These are phyloP conservation scores for Gallinago stenura DNA, from an alignment of 2,797 vertebrate species.

Conservation along the genomic window DNA sequence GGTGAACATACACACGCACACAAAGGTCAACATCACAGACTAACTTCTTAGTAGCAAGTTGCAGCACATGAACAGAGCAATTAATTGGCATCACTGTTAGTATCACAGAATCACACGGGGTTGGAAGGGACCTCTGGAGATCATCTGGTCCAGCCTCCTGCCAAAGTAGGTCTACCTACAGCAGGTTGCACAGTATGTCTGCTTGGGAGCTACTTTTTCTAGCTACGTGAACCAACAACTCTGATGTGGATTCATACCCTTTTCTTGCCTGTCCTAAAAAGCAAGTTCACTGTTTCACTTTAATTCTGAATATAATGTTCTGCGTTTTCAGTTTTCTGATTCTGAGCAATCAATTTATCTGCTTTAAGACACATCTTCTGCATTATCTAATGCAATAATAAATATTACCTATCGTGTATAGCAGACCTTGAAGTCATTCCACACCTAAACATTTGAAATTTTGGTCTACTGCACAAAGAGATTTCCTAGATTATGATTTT, in stretches of 20 bases:
- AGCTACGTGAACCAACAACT: background rate
- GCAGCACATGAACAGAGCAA: background rate
- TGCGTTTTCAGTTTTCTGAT: background rate
- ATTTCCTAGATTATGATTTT: background rate
- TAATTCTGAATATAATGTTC: background rate
- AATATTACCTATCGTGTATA: too few species aligned
- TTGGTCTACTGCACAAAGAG: background rate
- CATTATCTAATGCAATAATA: background rate
- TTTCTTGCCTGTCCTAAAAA: background rate
- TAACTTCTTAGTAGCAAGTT: background rate
- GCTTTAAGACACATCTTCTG: background rate
- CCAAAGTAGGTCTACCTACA: too few species aligned
- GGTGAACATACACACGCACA: background rate
- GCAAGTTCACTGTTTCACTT: background rate
- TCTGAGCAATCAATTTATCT: background rate
- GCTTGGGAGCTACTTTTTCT: background rate
- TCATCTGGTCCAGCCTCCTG: too few species aligned
- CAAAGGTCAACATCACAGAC: background rate
- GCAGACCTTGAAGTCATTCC: background rate
- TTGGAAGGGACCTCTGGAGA: too few species aligned
- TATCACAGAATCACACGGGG: too few species aligned
- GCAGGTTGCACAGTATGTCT: background rate
- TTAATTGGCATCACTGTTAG: too few species aligned
- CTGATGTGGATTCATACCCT: background rate
- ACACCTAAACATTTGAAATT: background rate